Conservation (phyloP, 2,888 invertebrate genomes). For the Scaptomyza cyrtandrae region DNA sequence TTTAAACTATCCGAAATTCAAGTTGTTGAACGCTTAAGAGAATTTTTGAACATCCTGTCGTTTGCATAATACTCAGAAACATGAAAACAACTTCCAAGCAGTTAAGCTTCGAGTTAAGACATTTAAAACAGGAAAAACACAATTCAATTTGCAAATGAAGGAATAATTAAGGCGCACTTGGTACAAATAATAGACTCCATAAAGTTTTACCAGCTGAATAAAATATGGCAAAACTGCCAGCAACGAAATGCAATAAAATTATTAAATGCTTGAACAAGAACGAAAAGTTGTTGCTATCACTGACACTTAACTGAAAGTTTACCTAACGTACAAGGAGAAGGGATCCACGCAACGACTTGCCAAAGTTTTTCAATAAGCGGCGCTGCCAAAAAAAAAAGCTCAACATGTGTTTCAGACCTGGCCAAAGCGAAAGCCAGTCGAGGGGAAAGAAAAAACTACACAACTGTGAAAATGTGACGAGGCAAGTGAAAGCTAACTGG, state of each 20-base stretch:
- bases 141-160: constrained; percentile 45
- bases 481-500: constrained; percentile 21
- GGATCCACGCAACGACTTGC: constrained; percentile 24
- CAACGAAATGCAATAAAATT: constrained; percentile 44
- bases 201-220: constrained; percentile 47
- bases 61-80: constrained; percentile 26
- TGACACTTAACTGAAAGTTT: constrained; percentile 43
- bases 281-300: constrained; percentile 40
- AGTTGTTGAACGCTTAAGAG: not conserved
- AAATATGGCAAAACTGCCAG: constrained; percentile 31
- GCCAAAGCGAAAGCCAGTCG: constrained; percentile 1
- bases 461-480: constrained; percentile 39
- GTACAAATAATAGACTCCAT: constrained; percentile 46
- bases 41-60: constrained; percentile 1
- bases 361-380: constrained; percentile 59
- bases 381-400: constrained; percentile 50
- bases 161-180: constrained; percentile 48
- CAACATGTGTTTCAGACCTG: constrained; percentile 48
- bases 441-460: constrained; percentile 20
- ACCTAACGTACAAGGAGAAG: constrained; percentile 16
- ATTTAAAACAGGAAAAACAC: constrained; percentile 30
- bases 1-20: not conserved
- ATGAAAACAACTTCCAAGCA: constrained; percentile 20
- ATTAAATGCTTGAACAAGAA: constrained; percentile 27
- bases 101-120: constrained; percentile 11